Conservation (phyloP, 2,113 vertebrate genomes). For the Pongo abelii region DNA sequence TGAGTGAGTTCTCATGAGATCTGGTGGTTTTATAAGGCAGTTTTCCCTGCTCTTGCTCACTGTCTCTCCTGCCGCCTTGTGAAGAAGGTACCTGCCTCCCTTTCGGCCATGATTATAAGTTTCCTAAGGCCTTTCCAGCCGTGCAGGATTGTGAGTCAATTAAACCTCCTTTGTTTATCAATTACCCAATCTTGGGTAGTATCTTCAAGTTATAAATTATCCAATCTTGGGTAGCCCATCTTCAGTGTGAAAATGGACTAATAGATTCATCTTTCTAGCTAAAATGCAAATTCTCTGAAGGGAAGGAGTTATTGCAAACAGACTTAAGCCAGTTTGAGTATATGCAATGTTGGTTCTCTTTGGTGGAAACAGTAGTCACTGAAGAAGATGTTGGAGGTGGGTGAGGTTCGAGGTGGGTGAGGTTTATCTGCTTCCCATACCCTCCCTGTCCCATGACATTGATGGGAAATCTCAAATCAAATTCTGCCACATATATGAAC, state of each 20-base stretch:
- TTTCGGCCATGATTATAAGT: no score
- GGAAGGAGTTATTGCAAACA: neutral
- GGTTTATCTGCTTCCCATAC: neutral
- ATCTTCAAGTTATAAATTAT: no score
- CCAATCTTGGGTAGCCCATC: no score
- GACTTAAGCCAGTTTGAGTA: neutral
- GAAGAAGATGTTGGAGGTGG: neutral
- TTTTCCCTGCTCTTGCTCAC: neutral
- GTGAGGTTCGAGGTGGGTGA: neutral
- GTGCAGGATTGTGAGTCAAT: no score
- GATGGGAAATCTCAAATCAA: neutral
- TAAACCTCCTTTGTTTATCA: no score
- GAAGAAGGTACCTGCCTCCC: no score
- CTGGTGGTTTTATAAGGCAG: no score
- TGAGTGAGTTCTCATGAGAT: no score
- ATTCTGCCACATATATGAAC: neutral
- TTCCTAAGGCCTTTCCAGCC: no score
- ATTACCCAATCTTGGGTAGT: no score
- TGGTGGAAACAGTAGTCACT: neutral
- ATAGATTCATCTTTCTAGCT: neutral
- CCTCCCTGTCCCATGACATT: neutral
- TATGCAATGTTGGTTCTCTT: neutral
- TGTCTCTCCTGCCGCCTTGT: no score
- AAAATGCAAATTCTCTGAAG: neutral
- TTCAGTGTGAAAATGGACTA: no score